These are phyloP conservation scores for Drosophila setosimentum DNA, from an alignment of 2,888 invertebrate genomes.

Conservation along the genomic window DNA sequence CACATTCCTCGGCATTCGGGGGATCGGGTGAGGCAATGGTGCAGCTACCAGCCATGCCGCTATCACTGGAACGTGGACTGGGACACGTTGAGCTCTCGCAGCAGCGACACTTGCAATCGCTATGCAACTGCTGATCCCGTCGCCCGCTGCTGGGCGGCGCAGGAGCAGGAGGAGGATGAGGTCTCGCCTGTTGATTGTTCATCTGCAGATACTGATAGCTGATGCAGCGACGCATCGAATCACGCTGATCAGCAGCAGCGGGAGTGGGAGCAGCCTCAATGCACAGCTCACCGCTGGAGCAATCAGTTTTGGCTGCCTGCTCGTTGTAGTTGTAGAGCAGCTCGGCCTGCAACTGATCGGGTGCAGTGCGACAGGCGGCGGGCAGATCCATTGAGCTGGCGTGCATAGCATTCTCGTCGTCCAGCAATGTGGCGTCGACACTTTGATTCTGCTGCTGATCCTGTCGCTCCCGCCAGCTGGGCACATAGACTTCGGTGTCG, in stretches of 20 bases:
- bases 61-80: slow-evolving; percentile 91
- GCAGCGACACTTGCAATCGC: slow-evolving; percentile 86
- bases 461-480: slow-evolving; percentile 85
- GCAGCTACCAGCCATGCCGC: slow-evolving; percentile 94
- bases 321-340: slow-evolving; percentile 86
- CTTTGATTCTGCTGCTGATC: slow-evolving; percentile 80
- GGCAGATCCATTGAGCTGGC: slow-evolving; percentile 87
- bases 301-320: slow-evolving; percentile 83
- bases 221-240: slow-evolving; percentile 85
- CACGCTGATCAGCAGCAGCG: slow-evolving; percentile 37
- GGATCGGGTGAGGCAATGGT: slow-evolving; percentile 90
- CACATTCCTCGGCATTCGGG: slow-evolving; percentile 67
- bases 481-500: slow-evolving; percentile 87
- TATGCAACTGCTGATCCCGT: slow-evolving; percentile 42
- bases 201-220: slow-evolving; percentile 86
- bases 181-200: slow-evolving; percentile 54
- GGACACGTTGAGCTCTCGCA: slow-evolving; percentile 88
- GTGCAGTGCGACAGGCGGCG: slow-evolving; percentile 85
- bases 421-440: slow-evolving; percentile 62
- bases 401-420: slow-evolving; percentile 84
- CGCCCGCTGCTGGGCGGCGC: background rate
- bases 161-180: slow-evolving; percentile 16
- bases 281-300: slow-evolving; percentile 71
- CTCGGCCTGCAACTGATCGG: slow-evolving; percentile 86
- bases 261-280: slow-evolving; percentile 47